Evolutionary conservation across 2,888 invertebrate genomes (phyloP).

Genomic region (Blastobasis adustella): DNA sequence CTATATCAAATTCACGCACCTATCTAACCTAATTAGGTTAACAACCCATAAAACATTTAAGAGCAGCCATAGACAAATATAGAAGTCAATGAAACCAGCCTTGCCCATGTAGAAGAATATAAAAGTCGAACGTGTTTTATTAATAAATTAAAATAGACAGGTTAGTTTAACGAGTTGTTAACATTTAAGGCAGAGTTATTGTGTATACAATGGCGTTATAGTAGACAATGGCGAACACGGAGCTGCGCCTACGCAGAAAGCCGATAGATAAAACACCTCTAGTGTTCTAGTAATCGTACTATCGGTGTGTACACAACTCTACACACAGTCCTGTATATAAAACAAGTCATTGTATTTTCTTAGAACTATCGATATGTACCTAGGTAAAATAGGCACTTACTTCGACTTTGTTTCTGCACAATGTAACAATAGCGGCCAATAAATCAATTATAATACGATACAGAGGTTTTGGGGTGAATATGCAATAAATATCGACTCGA

Average conservation of each 20-base stretch:
- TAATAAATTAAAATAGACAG: conserved; percentile 1
- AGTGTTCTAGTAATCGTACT: too few species aligned
- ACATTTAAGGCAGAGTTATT: conserved; percentile 9
- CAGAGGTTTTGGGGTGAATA: not conserved
- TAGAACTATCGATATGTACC: too few species aligned
- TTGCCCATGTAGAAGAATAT: not conserved
- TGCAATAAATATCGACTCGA: not conserved
- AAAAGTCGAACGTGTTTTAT: not conserved
- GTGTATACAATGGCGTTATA: not conserved
- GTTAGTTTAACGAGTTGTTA: conserved; percentile 6
- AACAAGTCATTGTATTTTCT: too few species aligned
- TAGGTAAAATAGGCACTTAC: not conserved
- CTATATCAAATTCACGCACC: too few species aligned
- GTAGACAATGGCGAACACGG: not conserved
- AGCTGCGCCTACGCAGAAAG: not conserved
- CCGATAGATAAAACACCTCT: not conserved
- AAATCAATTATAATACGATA: too few species aligned
- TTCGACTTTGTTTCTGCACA: not conserved
- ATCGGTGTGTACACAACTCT: too few species aligned
- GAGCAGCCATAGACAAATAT: too few species aligned
- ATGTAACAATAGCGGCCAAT: too few species aligned
- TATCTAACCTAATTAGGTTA: too few species aligned
- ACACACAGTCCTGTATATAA: too few species aligned
- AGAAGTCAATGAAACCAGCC: too few species aligned
- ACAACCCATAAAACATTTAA: too few species aligned